Conservation (phyloP, 2,113 vertebrate species). For the Dicentrarchus labrax region DNA sequence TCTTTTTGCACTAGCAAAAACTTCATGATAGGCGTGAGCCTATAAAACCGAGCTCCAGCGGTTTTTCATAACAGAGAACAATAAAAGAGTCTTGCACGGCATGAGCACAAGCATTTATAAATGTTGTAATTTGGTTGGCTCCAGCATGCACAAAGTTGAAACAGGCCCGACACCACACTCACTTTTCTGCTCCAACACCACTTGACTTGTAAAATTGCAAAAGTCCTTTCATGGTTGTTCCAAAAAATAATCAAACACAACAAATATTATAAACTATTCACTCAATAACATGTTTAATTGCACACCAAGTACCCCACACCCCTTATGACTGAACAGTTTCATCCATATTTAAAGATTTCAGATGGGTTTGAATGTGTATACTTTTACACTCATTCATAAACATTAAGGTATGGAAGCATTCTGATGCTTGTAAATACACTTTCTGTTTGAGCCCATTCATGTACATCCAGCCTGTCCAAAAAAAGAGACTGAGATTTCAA, state of each 20-base stretch:
- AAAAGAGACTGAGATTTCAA: constrained; percentile 34
- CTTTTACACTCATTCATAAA: constrained; percentile 31
- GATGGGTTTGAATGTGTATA: not conserved
- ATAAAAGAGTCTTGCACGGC: constrained; percentile 26
- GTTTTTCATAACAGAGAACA: constrained; percentile 39
- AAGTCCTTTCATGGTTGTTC: constrained; percentile 14
- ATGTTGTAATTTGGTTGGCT: constrained; percentile 41
- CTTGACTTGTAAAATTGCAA: constrained; percentile 20
- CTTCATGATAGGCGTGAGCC: not conserved
- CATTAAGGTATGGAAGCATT: constrained; percentile 8
- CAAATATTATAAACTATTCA: constrained; percentile 1
- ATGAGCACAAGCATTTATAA: constrained; percentile 35
- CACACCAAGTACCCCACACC: not conserved
- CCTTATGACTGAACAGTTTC: not conserved
- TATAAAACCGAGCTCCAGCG: constrained; percentile 34
- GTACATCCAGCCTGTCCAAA: constrained; percentile 15
- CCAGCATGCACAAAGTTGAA: constrained; percentile 19
- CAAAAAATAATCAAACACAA: constrained; percentile 43
- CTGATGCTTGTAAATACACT: not conserved
- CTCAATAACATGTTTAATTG: constrained; percentile 18
- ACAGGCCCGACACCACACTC: constrained; percentile 26
- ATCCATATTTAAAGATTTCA: constrained; percentile 7
- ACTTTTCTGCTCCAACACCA: constrained; percentile 41
- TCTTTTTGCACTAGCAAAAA: constrained; percentile 3
- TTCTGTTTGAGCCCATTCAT: constrained; percentile 24